Percentiles rank a stretch among this genome's conserved stretches.
Conservation (phyloP, 1,140 invertebrate species). For the Musca domestica region DNA sequence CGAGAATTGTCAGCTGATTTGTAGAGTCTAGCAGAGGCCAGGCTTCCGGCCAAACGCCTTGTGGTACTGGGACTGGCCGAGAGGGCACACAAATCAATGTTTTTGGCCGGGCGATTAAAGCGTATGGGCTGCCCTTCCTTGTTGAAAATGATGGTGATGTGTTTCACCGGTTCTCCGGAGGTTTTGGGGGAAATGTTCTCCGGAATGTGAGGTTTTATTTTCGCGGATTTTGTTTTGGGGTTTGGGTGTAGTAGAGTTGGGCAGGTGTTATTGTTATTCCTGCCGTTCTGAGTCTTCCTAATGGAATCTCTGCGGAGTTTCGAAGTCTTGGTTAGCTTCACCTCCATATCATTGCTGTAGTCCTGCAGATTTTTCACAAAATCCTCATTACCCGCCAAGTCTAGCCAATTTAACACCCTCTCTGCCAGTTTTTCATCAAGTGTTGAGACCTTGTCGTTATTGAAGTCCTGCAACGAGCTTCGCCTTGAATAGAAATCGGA, state of each 20-base stretch:
- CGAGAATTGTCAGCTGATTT: constrained; percentile 27
- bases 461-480: constrained; percentile 43
- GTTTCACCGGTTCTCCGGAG: constrained; percentile 26
- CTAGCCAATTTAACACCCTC: constrained; percentile 49
- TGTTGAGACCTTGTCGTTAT: background rate
- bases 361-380: constrained; percentile 31
- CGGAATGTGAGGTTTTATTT: background rate
- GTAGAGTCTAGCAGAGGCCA: constrained; percentile 46
- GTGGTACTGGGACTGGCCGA: constrained; percentile 40
- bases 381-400: constrained; percentile 42
- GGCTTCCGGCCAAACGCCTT: constrained; percentile 37
- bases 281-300: background rate
- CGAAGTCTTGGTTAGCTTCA: constrained; percentile 8
- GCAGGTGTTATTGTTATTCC: background rate
- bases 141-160: constrained; percentile 51
- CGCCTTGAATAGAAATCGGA: constrained; percentile 33
- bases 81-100: constrained; percentile 45
- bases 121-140: constrained; percentile 49
- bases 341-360: constrained; percentile 21
- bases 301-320: constrained; percentile 4
- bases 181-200: background rate
- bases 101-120: constrained; percentile 44
- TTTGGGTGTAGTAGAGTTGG: background rate
- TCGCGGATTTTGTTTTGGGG: background rate
- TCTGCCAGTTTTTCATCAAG: constrained; percentile 46